Evolutionary conservation across 1,140 invertebrate genomes (phyloP), one percentile per base, ranked within the genome.

Genomic region (Thrips palmi): DNA sequence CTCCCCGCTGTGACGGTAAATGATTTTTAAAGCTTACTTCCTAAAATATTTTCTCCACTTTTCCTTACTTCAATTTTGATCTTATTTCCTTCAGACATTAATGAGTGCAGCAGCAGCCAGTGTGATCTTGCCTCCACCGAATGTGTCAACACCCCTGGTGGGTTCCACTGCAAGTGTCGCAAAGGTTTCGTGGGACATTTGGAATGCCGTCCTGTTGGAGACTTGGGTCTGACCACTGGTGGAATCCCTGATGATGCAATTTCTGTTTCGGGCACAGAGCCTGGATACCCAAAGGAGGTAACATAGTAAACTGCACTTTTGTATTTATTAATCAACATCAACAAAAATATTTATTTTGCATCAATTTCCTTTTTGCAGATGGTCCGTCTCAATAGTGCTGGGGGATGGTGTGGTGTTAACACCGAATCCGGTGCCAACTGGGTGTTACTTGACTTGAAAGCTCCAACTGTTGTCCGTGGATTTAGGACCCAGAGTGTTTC

Each of bases 81-180:
- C 22, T 43, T 39, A 40, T 37, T 40, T 47, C 52, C 49, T 51
- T 7, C 44, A 67, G 89, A 94, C 58, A 77, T 93, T 24, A 89
- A 96, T 49, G 91, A 96, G 62, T 96, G 91, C 58, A 65, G 70
- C 1, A 79, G 71, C 28, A 81, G 79, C 46, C 83, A 87, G 53
- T 92, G 87, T 60, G 89, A 91, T 58, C 60, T 77, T 14, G 80
- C 78, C 3, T 91, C 83, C 3, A 92, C 89, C 1, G 77, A 87
- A 56, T 96, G 91, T 57, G 74, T 78, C 33, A 96, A 96, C 52
- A 77, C 77, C 15, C 71, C 79, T 24, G 91, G 91, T 33, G 83
- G 86, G 17, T 94, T 93, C 60, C 77, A 76, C 39, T 96, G 91
- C 52, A 82, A 85, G 48, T 96, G 91, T 49, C 69, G 76, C 45